Conservation (phyloP, 2,797 vertebrate genomes). For the Scyliorhinus canicula region DNA sequence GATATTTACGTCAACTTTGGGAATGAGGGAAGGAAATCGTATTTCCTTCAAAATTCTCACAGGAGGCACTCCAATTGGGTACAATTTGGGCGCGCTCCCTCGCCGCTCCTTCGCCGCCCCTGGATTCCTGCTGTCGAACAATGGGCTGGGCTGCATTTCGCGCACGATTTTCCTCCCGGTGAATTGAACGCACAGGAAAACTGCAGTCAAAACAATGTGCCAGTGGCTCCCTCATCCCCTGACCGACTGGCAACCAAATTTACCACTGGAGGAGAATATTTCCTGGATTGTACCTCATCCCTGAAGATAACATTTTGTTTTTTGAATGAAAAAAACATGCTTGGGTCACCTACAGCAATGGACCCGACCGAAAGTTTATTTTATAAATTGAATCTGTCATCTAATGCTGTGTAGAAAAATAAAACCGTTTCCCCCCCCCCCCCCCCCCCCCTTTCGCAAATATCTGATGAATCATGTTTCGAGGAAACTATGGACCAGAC, state of each 20-base stretch:
- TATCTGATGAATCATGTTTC: not conserved
- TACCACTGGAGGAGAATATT: not conserved
- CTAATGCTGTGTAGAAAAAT: not conserved
- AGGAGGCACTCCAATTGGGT: not conserved
- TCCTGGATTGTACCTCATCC: not conserved
- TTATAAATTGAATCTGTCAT: conserved; percentile 3
- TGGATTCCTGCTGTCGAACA: too few relatives aligned
- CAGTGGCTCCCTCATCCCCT: not conserved
- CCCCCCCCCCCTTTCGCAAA: not conserved
- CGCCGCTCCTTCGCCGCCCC: too few relatives aligned
- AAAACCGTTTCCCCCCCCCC: not conserved
- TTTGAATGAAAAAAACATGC: too few relatives aligned
- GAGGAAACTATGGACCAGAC: not conserved
- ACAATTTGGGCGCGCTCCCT: not conserved
- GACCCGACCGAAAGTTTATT: not conserved
- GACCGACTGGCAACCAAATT: not conserved
- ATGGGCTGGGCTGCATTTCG: not conserved
- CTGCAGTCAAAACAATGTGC: not conserved
- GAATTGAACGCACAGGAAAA: not conserved
- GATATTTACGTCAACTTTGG: not conserved
- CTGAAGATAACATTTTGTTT: not conserved
- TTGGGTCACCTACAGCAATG: not conserved
- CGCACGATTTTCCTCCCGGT: not conserved
- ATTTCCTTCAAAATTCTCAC: not conserved
- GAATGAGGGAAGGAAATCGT: too few relatives aligned